Conservation (phyloP, 2,113 vertebrate species). For the Scolopax mira region DNA sequence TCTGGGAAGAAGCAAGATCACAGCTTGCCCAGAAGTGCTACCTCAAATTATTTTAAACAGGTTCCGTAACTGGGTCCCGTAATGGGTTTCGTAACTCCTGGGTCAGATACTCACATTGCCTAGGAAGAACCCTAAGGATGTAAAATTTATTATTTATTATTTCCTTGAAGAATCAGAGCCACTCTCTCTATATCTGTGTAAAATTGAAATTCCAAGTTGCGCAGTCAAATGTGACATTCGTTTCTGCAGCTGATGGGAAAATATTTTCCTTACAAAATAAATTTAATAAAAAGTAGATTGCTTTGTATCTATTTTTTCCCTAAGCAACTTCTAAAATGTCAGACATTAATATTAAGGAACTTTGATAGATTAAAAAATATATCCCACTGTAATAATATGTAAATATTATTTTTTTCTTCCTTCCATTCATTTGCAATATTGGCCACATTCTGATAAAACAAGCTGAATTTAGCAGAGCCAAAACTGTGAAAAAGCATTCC, state of each 20-base stretch:
- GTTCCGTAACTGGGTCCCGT: no score
- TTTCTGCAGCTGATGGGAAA: conserved; percentile 36
- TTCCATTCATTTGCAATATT: background rate
- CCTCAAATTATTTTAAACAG: background rate
- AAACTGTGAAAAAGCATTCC: background rate
- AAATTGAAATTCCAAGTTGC: conserved; percentile 3
- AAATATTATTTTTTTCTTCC: background rate
- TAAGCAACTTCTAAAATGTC: background rate
- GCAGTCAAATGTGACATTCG: background rate
- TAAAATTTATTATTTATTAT: background rate
- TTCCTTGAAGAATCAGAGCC: background rate
- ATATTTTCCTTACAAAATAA: conserved; percentile 34
- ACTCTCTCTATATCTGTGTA: background rate
- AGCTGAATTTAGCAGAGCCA: background rate
- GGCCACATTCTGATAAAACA: background rate
- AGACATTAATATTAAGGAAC: background rate
- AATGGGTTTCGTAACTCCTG: background rate
- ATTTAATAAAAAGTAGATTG: conserved; percentile 26
- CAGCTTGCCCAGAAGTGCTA: background rate
- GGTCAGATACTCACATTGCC: background rate
- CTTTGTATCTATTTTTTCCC: background rate
- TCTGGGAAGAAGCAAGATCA: background rate
- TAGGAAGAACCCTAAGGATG: background rate
- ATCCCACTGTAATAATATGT: background rate
- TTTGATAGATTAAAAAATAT: conserved; percentile 4